These are phyloP conservation scores for Yponomeuta malinellus DNA, from an alignment of 2,888 invertebrate species.

Conservation along the genomic window DNA sequence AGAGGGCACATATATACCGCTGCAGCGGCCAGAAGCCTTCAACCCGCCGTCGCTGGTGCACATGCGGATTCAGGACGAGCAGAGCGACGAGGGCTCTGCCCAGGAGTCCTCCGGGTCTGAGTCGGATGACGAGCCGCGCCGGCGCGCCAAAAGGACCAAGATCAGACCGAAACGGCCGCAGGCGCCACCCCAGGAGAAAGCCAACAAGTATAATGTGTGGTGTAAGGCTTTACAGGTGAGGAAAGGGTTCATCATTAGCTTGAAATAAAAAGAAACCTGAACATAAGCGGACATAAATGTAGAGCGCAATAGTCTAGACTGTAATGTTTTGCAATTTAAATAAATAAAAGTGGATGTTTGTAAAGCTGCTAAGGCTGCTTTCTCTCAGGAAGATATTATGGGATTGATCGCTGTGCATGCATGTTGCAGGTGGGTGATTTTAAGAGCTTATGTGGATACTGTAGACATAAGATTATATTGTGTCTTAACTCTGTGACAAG, in stretches of 20 bases:
- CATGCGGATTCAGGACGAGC: conserved; percentile 76
- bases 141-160: conserved; percentile 72
- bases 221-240: conserved; percentile 71
- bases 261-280: no score
- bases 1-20: conserved; percentile 73
- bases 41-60: conserved; percentile 67
- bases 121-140: conserved; percentile 75
- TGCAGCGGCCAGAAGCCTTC: conserved; percentile 73
- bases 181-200: conserved; percentile 55
- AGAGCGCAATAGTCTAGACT: no score
- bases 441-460: no score
- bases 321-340: no score
- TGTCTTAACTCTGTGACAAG: no score
- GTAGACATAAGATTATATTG: no score
- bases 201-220: conserved; percentile 88
- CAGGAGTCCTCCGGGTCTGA: conserved; percentile 71
- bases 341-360: no score
- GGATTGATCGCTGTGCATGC: no score
- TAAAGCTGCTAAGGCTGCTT: no score
- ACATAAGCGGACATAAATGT: no score
- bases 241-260: neutral
- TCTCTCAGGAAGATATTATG: no score
- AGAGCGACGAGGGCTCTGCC: conserved; percentile 74
- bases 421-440: no score
- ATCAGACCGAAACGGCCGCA: conserved; percentile 48